Conservation (phyloP, 2,113 vertebrate species). For the Albula glossodonta region DNA sequence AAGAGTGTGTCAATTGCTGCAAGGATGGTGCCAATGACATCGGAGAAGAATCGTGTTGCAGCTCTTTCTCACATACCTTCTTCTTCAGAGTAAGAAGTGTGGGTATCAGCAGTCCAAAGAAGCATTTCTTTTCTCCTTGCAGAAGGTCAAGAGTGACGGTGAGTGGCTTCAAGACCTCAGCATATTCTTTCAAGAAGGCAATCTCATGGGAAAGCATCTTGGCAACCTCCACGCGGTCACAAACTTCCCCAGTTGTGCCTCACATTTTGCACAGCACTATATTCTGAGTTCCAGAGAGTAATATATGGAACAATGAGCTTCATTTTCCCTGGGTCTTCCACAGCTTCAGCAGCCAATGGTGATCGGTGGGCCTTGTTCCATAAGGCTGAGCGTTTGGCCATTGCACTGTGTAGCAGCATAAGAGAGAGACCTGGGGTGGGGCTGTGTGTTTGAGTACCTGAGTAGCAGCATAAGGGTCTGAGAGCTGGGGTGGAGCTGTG, state of each 20-base stretch:
- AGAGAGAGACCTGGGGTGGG: too few species aligned
- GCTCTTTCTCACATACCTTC: constrained; percentile 65
- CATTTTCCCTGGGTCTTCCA: constrained; percentile 64
- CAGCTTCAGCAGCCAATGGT: constrained; percentile 51
- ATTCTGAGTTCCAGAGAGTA: constrained; percentile 66
- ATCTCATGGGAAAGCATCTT: constrained; percentile 60
- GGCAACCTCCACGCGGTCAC: constrained; percentile 55
- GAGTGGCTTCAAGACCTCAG: constrained; percentile 64
- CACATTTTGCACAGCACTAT: constrained; percentile 60
- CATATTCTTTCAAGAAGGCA: constrained; percentile 54
- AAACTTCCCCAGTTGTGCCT: constrained; percentile 62
- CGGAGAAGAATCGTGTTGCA: constrained; percentile 47
- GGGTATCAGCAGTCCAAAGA: constrained; percentile 67
- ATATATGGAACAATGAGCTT: constrained; percentile 50
- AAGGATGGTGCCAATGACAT: constrained; percentile 53
- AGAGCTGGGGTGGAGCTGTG: too few species aligned
- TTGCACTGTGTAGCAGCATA: too few species aligned
- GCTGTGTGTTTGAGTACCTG: too few species aligned
- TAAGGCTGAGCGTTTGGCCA: constrained; percentile 61
- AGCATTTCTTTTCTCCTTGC: constrained; percentile 71
- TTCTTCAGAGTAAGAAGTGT: constrained; percentile 70
- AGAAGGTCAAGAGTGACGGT: constrained; percentile 69
- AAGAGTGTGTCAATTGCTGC: constrained; percentile 62
- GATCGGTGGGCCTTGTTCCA: constrained; percentile 65
- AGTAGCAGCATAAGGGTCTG: too few species aligned